Evolutionary conservation across 2,888 invertebrate genomes (phyloP), one percentile per base, ranked within the genome.

Genomic region (Patella pellucida): DNA sequence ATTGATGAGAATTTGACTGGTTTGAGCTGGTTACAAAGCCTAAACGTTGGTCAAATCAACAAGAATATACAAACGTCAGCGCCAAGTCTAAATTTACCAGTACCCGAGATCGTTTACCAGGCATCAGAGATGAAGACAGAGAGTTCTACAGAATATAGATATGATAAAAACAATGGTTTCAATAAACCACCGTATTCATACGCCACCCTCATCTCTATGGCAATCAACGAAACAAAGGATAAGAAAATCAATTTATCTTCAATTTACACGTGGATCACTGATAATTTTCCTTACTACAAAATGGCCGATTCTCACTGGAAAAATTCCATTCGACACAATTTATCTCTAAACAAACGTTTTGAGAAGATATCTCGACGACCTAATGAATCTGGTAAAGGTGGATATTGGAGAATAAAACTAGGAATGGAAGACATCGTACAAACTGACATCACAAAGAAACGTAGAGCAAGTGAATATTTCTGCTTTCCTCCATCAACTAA

Each of bases 321-420:
- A n/a, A n/a, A n/a, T n/a, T n/a, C n/a, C n/a, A n/a, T n/a, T n/a
- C n/a, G n/a, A n/a, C n/a, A n/a, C 91, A 99, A 99, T 92, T 93
- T 99, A 84, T 98, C 97, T 83, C 92, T 99, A 85, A 99, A 99
- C 92, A 98, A 99, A 92, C 98, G 98, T 92, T 99, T 99, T 91
- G 97, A 97, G 89, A 99, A 99, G 92, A 97, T 98, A 3, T 23
- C 62, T 23, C 19, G 23, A 62, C 19, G 23, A 15, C 19, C 19
- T 19, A 62, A 62, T 62, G 23, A 62, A 23, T 19, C 23, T 19
- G 62, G 62, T 15, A 62, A 62, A 62, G 62, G 62, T 62, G 62
- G 62, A 62, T 62, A 62, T 62, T 62, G 62, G 62, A 62, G 62
- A 62, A 62, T 62, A 19, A 62, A 62, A 62, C 62, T 23, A 23